Base-by-base conservation (phyloP, 2,888 invertebrate genomes). In the Tachina grossa region DNA sequence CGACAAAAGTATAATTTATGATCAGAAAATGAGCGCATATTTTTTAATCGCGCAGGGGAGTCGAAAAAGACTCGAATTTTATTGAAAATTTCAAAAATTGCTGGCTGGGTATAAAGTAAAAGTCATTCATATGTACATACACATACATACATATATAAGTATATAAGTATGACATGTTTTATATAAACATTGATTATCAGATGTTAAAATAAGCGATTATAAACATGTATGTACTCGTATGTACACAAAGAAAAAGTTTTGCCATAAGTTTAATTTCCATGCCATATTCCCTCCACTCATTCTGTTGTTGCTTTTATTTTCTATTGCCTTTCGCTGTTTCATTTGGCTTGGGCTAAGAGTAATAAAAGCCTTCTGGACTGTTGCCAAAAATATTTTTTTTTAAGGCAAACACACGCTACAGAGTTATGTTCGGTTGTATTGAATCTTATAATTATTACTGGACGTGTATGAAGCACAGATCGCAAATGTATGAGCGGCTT, bases 281-380 rank as follows among this genome's bases (percentile, higher is more conserved):
- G 10, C 49, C 31, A 31, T 6, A 5, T 41, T 41, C 53, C 31
- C 39, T 57, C 9, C 59, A 41, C 59, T 43, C 9, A 2, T n/a
- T 49, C 31, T 41, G 14, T 53, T 74, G 19, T 41, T 63, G 14
- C n/a, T 63, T 10, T 65, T 75, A 3, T 14, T n/a, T 45, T 53
- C 11, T 51, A 51, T 47, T 43, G 47, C 47, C 16, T 61, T 59
- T 75, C 31, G 19, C 51, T 51, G 22, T 19, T 61, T 57, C 55
- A 19, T 51, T 65, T 72, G 66, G 71, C 59, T 81, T 74, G 74
- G 16, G 59, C n/a, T 63, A 81, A 72, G 74, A 53, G 49, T 74
- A n/a, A 43, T 59, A 49, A 57, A 80, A 19, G 49, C 31, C 16
- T 75, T 55, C 19, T 81, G 81, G 81, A 51, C 45, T 14, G 39